Percentiles rank a stretch among this genome's conserved stretches.
Conservation (phyloP, 2,888 invertebrate species). For the Endomychus coccineus region DNA sequence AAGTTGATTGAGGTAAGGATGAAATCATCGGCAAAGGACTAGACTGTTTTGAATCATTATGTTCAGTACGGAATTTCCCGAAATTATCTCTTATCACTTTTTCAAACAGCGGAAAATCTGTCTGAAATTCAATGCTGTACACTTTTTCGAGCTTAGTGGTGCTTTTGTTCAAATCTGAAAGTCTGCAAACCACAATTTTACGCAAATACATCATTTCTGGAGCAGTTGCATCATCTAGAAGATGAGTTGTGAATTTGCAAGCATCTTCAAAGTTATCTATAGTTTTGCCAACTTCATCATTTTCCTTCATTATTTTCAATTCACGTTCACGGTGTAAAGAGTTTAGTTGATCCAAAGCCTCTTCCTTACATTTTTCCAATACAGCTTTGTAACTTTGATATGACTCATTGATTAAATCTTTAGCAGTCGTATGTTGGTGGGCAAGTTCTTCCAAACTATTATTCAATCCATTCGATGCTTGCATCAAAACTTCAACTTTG, state of each 20-base stretch:
- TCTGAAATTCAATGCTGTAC: slow-evolving; percentile 73
- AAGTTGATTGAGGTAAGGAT: slow-evolving; percentile 36
- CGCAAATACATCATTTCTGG: slow-evolving; percentile 79
- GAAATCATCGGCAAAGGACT: slow-evolving; percentile 47
- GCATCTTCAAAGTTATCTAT: slow-evolving; percentile 81
- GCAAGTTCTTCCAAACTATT: slow-evolving; percentile 79
- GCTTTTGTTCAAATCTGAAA: slow-evolving; percentile 70
- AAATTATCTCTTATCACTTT: slow-evolving; percentile 62
- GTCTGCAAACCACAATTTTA: slow-evolving; percentile 68
- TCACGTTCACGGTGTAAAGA: slow-evolving; percentile 77
- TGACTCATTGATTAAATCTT: slow-evolving; percentile 72
- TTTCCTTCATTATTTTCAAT: slow-evolving; percentile 82
- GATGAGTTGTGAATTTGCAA: slow-evolving; percentile 73
- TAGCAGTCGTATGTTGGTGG: slow-evolving; percentile 78
- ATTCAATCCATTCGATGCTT: slow-evolving; percentile 66
- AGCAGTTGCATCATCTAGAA: slow-evolving; percentile 77
- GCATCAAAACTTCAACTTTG: slow-evolving; percentile 68
- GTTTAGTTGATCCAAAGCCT: slow-evolving; percentile 64
- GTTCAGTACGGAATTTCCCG: slow-evolving; percentile 65
- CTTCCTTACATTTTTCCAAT: slow-evolving; percentile 73
- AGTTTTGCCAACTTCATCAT: slow-evolving; percentile 71
- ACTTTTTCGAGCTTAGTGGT: slow-evolving; percentile 75
- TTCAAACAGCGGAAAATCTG: slow-evolving; percentile 73
- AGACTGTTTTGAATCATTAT: slow-evolving; percentile 44
- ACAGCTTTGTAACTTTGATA: slow-evolving; percentile 73